A percentile compares a stretch with the other conserved stretches of the same genome.
Evolutionary conservation across 2,888 invertebrate genomes (phyloP).

Genomic region (Acrobasis consociella): DNA sequence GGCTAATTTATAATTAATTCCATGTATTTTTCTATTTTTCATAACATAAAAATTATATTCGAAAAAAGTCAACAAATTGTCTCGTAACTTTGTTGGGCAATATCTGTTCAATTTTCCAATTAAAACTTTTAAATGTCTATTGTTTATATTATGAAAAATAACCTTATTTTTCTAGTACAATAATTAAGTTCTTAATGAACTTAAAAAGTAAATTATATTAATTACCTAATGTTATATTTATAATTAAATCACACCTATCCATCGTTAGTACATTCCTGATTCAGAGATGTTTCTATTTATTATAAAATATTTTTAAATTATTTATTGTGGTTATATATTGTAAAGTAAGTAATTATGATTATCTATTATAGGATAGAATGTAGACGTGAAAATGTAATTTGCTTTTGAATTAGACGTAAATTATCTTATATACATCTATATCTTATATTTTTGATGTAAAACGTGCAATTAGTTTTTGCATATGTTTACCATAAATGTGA

Average conservation of each 20-base stretch:
- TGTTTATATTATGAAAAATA: constrained; percentile 35
- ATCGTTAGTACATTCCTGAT: constrained; percentile 48
- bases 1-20: too few species aligned
- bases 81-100: constrained; percentile 19
- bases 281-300: constrained; percentile 44
- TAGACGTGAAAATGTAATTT: constrained; percentile 26
- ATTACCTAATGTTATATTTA: constrained; percentile 29
- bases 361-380: constrained; percentile 19
- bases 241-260: constrained; percentile 36
- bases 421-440: neutral
- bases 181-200: constrained; percentile 42
- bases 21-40: too few species aligned
- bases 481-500: constrained; percentile 1
- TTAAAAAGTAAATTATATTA: constrained; percentile 40
- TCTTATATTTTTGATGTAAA: neutral
- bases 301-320: constrained; percentile 38
- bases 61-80: neutral
- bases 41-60: neutral
- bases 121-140: constrained; percentile 32
- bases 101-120: constrained; percentile 37
- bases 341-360: constrained; percentile 19
- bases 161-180: constrained; percentile 49
- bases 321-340: constrained; percentile 26
- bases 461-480: neutral
- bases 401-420: constrained; percentile 21